phyloP scores from a whole-genome alignment of 2,888 invertebrate genomes.

The Chrysolina americana region DNA sequence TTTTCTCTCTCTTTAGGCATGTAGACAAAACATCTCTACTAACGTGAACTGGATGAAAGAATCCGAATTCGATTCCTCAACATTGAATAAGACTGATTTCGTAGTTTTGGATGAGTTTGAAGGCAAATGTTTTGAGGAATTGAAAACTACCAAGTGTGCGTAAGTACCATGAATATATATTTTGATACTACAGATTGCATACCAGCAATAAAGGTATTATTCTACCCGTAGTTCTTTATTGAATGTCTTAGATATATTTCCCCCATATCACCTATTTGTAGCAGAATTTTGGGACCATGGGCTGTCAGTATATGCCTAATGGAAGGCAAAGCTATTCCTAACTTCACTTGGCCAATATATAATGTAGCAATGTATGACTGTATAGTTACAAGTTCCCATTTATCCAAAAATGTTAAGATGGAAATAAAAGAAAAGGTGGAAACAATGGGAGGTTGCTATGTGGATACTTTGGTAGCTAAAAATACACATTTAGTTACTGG shows the following conservation, averaged over 20 bases:
- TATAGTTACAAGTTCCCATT: conserved; percentile 76
- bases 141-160: conserved; percentile 78
- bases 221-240: too few species aligned
- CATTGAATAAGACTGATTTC: conserved; percentile 79
- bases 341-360: conserved; percentile 82
- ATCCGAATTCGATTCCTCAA: conserved; percentile 72
- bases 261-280: conserved; percentile 56
- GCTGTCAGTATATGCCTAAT: conserved; percentile 83
- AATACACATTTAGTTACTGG: conserved; percentile 89
- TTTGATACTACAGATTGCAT: too few species aligned
- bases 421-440: conserved; percentile 76
- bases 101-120: conserved; percentile 86
- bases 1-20: conserved; percentile 52
- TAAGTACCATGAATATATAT: conserved; percentile 70
- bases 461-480: conserved; percentile 75
- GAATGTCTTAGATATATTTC: background rate
- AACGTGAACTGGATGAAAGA: conserved; percentile 78
- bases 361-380: conserved; percentile 86
- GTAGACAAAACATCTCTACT: conserved; percentile 73
- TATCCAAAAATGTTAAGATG: conserved; percentile 70
- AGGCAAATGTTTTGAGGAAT: conserved; percentile 79
- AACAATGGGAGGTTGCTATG: conserved; percentile 85
- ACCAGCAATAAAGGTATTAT: too few species aligned
- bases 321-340: conserved; percentile 82
- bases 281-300: conserved; percentile 86